phyloP scores from a whole-genome alignment of 2,113 vertebrate genomes.

The Glaucomys volans region DNA sequence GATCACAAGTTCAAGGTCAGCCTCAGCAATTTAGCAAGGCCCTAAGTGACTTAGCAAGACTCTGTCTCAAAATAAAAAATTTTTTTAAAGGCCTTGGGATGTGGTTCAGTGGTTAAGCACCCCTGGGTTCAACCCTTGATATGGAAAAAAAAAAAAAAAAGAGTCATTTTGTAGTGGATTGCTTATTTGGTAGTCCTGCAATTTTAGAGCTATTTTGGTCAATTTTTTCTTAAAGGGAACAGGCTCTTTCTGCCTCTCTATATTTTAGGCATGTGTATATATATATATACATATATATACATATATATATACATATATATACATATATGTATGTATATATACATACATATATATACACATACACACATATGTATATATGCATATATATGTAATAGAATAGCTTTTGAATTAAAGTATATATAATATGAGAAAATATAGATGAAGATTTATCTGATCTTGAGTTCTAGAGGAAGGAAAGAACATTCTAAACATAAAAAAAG shows the following conservation, averaged over 20 bases:
- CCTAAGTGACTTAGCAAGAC: too few species aligned
- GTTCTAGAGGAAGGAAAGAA: background rate
- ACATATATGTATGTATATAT: too few species aligned
- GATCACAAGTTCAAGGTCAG: too few species aligned
- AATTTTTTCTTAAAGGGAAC: constrained; percentile 25
- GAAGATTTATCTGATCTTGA: background rate
- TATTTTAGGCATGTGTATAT: constrained; percentile 11
- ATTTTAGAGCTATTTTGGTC: background rate
- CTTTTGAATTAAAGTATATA: background rate
- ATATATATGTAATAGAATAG: background rate
- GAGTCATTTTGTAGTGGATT: background rate
- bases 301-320: too few species aligned
- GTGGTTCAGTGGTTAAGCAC: too few species aligned
- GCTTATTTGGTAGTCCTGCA: background rate
- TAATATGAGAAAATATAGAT: background rate
- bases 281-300: too few species aligned
- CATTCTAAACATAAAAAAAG: background rate
- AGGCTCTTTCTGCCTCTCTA: background rate
- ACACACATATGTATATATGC: too few species aligned
- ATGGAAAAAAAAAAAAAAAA: background rate
- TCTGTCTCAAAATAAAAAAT: too few species aligned
- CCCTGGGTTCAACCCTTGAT: too few species aligned
- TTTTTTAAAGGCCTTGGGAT: too few species aligned
- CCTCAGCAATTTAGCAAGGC: too few species aligned
- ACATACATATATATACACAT: too few species aligned